phyloP scores from a whole-genome alignment of 2,113 vertebrate genomes.

The Varanus komodoensis region DNA sequence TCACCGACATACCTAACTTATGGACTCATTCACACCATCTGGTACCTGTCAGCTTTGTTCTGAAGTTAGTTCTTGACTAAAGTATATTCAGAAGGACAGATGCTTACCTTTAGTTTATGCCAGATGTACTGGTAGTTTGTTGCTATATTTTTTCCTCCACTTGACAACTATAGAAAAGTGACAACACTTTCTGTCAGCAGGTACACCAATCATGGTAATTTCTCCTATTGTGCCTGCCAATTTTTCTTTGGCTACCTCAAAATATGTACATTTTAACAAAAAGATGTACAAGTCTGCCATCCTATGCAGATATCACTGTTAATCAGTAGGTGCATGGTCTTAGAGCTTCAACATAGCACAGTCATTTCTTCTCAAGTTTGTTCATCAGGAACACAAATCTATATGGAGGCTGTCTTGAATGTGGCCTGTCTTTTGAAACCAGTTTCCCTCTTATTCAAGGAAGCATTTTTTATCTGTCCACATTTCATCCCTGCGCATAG shows the following conservation, averaged over 20 bases:
- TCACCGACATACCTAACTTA: slow-evolving; percentile 26
- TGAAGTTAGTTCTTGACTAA: slow-evolving; percentile 44
- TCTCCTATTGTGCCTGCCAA: slow-evolving; percentile 34
- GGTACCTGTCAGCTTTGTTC: slow-evolving; percentile 58
- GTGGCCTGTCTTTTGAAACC: not conserved
- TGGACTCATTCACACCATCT: slow-evolving; percentile 46
- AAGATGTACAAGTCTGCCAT: not conserved
- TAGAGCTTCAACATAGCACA: not conserved
- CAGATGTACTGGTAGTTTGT: slow-evolving; percentile 61
- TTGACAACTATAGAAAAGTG: slow-evolving; percentile 57
- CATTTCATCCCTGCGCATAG: not conserved
- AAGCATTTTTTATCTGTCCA: not conserved
- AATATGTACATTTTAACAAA: slow-evolving; percentile 43
- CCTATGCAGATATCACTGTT: not conserved
- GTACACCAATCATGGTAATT: slow-evolving; percentile 14
- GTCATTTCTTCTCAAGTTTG: not conserved
- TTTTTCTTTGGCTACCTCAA: slow-evolving; percentile 48
- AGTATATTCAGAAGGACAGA: slow-evolving; percentile 24
- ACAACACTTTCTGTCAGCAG: slow-evolving; percentile 58
- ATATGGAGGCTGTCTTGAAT: not conserved
- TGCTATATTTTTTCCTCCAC: slow-evolving; percentile 49
- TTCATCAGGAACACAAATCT: not conserved
- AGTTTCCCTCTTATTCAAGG: not conserved
- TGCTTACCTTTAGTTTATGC: slow-evolving; percentile 56
- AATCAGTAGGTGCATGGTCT: rapidly evolving